Conservation (phyloP, 2,797 vertebrate species). For the Tragopan temminckii region DNA sequence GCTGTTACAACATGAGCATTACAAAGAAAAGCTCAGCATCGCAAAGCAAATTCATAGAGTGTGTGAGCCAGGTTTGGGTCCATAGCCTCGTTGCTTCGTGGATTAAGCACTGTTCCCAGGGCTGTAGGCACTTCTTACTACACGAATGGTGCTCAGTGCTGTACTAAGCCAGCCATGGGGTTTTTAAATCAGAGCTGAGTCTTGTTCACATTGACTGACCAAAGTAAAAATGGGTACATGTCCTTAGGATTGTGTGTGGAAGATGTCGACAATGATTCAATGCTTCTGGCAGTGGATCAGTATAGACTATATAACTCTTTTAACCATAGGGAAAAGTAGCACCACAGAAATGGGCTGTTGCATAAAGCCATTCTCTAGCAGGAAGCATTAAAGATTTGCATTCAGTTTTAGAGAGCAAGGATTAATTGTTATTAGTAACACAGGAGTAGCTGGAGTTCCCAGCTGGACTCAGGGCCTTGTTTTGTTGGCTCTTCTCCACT, state of each 20-base stretch:
- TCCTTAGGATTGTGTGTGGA: background rate
- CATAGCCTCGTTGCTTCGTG: accelerated
- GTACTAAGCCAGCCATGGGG: accelerated
- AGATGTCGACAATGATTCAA: background rate
- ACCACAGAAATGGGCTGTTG: background rate
- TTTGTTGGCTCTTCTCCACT: background rate
- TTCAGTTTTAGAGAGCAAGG: background rate
- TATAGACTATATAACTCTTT: background rate
- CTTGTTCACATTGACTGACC: background rate
- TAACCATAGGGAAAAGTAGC: background rate
- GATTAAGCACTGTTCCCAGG: background rate
- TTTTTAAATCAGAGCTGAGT: background rate
- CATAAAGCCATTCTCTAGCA: background rate
- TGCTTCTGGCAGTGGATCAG: background rate
- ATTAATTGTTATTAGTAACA: background rate
- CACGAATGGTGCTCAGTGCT: background rate
- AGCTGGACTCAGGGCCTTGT: background rate
- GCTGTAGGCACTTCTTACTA: background rate
- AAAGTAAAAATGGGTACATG: background rate
- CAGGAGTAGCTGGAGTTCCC: background rate
- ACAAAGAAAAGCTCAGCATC: background rate
- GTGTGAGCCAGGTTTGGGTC: background rate
- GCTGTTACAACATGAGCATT: background rate
- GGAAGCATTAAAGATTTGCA: background rate
- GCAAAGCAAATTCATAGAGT: background rate